These are phyloP conservation scores for Plutomurus gul DNA, from an alignment of 1,140 invertebrate genomes.

Conservation along the genomic window DNA sequence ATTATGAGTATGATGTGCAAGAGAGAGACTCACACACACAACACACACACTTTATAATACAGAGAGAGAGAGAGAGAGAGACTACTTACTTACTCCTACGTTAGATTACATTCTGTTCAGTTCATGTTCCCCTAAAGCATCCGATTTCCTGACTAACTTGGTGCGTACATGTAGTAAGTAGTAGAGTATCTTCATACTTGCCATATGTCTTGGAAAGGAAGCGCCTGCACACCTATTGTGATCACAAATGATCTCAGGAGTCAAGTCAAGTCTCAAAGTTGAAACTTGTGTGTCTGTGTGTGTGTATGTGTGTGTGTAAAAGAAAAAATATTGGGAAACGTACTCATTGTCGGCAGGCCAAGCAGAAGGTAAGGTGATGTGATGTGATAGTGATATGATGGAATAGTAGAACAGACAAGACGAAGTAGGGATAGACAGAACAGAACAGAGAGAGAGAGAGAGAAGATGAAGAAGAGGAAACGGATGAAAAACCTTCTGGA, in stretches of 20 bases:
- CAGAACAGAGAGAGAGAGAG: constrained; percentile 14
- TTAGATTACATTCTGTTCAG: constrained; percentile 4
- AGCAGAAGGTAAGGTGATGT: constrained; percentile 15
- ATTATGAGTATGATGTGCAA: too few species aligned
- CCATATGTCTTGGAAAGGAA: constrained; percentile 48
- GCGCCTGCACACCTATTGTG: constrained; percentile 33
- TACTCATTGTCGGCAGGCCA: constrained; percentile 24
- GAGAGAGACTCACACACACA: too few species aligned
- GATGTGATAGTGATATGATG: constrained; percentile 26
- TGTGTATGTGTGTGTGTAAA: background rate
- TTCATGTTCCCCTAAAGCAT: constrained; percentile 31
- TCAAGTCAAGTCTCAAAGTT: constrained; percentile 20
- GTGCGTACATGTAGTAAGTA: constrained; percentile 2
- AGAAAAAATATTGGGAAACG: constrained; percentile 36
- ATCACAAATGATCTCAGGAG: constrained; percentile 36
- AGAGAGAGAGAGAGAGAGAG: background rate
- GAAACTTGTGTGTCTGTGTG: constrained; percentile 7
- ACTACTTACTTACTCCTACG: background rate
- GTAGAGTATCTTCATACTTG: constrained; percentile 41
- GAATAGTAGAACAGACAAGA: too few species aligned
- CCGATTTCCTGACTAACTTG: constrained; percentile 31
- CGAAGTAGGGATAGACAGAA: constrained; percentile 20
- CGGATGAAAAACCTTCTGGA: constrained; percentile 41
- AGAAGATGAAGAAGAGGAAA: constrained; percentile 43
- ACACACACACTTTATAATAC: background rate